Conservation (phyloP, 64 coral and sea anemone species). For the Pocillopora verrucosa region DNA sequence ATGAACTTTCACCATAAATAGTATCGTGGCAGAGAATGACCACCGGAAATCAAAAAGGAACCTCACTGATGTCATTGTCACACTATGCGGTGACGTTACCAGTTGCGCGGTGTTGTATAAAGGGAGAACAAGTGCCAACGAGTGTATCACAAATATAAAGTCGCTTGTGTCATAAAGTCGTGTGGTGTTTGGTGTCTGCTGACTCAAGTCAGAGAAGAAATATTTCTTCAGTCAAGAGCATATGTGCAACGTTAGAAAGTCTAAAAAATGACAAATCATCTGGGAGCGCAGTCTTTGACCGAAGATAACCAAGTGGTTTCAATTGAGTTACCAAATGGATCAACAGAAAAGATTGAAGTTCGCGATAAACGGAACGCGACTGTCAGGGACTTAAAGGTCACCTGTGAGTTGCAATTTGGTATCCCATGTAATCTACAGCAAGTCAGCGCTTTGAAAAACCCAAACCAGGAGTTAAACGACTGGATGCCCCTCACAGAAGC, state of each 20-base stretch:
- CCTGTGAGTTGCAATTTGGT: constrained; percentile 46
- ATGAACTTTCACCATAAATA: neutral
- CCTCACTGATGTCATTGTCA: neutral
- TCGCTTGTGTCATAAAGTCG: neutral
- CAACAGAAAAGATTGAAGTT: constrained; percentile 19
- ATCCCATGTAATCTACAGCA: constrained; percentile 49
- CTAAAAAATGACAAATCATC: constrained; percentile 13
- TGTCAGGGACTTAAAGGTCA: constrained; percentile 43
- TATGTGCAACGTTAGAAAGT: neutral
- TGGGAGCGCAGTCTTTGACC: neutral
- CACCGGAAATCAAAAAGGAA: constrained; percentile 1
- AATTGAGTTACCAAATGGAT: constrained; percentile 49
- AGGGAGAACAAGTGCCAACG: constrained; percentile 5
- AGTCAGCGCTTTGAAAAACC: constrained; percentile 26
- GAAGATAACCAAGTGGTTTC: constrained; percentile 1
- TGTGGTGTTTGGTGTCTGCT: neutral
- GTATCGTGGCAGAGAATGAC: neutral
- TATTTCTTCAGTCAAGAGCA: neutral
- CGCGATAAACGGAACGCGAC: neutral
- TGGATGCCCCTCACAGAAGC: constrained; percentile 41
- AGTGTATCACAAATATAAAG: neutral
- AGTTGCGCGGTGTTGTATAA: constrained; percentile 6
- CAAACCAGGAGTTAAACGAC: constrained; percentile 35
- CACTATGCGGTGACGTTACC: constrained; percentile 26
- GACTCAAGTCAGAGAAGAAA: constrained; percentile 1